phyloP scores from a whole-genome alignment of 2,888 invertebrate genomes.

The Brachypalpus laphriformis region DNA sequence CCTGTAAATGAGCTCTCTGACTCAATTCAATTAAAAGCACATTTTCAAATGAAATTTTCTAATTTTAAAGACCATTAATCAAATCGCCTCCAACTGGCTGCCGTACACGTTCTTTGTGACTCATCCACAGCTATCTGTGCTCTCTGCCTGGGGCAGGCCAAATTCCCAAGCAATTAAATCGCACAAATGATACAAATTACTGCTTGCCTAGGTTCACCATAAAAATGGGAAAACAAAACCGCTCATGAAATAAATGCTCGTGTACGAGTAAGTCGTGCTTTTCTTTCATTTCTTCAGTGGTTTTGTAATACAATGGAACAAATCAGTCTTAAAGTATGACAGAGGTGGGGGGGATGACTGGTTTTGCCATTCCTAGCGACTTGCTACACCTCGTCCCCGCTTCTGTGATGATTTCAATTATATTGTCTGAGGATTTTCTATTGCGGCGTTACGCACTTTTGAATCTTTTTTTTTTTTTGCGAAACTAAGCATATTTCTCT shows the following conservation, averaged over 20 bases:
- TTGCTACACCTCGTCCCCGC: not conserved
- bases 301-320: slow-evolving; percentile 22
- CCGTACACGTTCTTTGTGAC: slow-evolving; percentile 57
- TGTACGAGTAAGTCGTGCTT: slow-evolving; percentile 33
- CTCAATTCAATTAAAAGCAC: slow-evolving; percentile 61
- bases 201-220: slow-evolving; percentile 44
- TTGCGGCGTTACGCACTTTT: slow-evolving; percentile 53
- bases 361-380: slow-evolving; percentile 30
- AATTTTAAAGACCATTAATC: slow-evolving; percentile 43
- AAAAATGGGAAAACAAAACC: slow-evolving; percentile 33
- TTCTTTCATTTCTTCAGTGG: not conserved
- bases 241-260: slow-evolving; percentile 44
- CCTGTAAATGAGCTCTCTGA: slow-evolving; percentile 30
- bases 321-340: slow-evolving; percentile 15
- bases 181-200: slow-evolving; percentile 65
- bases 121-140: slow-evolving; percentile 28
- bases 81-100: slow-evolving; percentile 30
- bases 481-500: not conserved
- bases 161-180: slow-evolving; percentile 60
- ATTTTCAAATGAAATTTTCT: slow-evolving; percentile 60
- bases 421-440: slow-evolving; percentile 35
- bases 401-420: slow-evolving; percentile 38
- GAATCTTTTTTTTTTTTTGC: not conserved
- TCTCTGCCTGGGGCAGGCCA: too few species aligned
- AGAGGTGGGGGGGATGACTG: not conserved